Conservation (phyloP, 2,113 vertebrate species). For the Uria lomvia region DNA sequence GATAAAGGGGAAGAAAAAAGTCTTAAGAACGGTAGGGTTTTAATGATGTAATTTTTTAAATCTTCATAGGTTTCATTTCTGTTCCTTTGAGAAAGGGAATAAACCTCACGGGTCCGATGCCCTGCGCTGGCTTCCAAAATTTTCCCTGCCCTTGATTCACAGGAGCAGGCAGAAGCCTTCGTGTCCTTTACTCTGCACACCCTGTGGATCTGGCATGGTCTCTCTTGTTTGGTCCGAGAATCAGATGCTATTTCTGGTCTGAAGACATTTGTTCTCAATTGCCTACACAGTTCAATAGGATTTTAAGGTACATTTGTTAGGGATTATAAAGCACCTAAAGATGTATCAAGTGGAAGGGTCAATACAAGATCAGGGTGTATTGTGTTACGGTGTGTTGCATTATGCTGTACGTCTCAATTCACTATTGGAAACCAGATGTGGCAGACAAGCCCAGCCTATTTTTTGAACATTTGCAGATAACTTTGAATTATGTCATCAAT, state of each 20-base stretch:
- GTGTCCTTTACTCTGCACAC: not conserved
- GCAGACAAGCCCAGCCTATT: constrained; percentile 5
- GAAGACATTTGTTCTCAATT: constrained; percentile 63
- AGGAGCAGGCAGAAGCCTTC: not conserved
- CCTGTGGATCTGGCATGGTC: not conserved
- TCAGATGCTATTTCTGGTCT: constrained; percentile 26
- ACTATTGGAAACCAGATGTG: constrained; percentile 30
- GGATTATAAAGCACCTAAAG: constrained; percentile 65
- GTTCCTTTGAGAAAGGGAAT: not conserved
- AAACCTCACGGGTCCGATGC: not conserved
- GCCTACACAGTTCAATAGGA: constrained; percentile 30
- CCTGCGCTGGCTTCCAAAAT: not conserved
- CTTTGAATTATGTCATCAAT: constrained; percentile 25
- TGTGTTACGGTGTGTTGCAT: constrained; percentile 12
- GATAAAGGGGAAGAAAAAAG: not conserved
- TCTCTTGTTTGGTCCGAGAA: not conserved
- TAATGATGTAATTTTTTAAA: not conserved
- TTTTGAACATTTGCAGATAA: constrained; percentile 10
- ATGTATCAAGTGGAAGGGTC: constrained; percentile 51
- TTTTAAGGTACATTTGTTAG: constrained; percentile 58
- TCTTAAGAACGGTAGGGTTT: not conserved
- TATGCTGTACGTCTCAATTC: constrained; percentile 25
- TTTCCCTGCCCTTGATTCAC: not conserved
- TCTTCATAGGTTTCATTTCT: not conserved
- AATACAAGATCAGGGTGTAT: constrained; percentile 45